These are phyloP conservation scores for Drosophila ironensis DNA, from an alignment of 1,140 invertebrate species.

Conservation along the genomic window DNA sequence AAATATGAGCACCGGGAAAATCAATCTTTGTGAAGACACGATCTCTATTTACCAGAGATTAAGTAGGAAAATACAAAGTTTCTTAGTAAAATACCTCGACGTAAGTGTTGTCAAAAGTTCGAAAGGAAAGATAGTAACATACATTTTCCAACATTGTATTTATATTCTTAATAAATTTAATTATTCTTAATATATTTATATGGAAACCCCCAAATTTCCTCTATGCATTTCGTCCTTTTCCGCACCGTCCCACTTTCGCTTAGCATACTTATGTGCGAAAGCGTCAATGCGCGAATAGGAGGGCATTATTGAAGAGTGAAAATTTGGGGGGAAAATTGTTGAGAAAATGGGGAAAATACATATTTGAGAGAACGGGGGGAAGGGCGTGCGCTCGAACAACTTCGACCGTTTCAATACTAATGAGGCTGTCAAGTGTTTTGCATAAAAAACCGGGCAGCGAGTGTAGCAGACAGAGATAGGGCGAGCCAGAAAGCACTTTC, in stretches of 20 bases:
- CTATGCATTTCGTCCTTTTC: background rate
- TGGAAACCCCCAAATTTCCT: no score
- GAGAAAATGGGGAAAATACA: background rate
- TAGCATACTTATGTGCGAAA: conserved; percentile 54
- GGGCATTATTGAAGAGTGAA: background rate
- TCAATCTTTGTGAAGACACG: no score
- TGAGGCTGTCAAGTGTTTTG: conserved; percentile 77
- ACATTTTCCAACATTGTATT: no score
- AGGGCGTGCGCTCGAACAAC: conserved; percentile 23
- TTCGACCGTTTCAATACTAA: conserved; percentile 72
- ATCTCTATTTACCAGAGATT: no score
- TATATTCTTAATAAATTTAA: no score
- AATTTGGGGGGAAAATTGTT: background rate
- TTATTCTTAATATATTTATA: no score
- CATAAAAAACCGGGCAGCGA: conserved; percentile 54
- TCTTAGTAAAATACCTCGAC: no score
- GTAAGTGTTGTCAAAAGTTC: no score
- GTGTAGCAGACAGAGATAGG: background rate
- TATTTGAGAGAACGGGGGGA: background rate
- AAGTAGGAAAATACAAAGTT: no score
- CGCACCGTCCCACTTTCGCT: background rate
- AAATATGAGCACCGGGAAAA: no score
- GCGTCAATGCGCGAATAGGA: conserved; percentile 53
- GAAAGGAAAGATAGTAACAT: no score
- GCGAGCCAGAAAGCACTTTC: conserved; percentile 28